Base-by-base conservation (phyloP, 2,113 vertebrate species). In the Mobula birostris region DNA sequence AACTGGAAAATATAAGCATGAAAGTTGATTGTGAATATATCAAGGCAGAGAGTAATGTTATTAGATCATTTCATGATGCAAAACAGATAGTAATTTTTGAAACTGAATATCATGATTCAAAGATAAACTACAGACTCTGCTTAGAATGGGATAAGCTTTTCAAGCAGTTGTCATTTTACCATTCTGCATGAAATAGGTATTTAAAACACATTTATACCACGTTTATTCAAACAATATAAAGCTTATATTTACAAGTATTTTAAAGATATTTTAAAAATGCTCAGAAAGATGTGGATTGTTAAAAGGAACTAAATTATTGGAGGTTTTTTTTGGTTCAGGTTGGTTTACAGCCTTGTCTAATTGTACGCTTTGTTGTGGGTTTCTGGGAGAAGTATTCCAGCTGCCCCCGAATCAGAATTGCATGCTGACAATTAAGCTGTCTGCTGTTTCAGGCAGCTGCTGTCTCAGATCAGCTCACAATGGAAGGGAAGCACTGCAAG, bases 381-480 rank as follows among this genome's bases (percentile, higher is more conserved):
- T 27, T 68, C 11, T 48, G 36, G 90, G 90, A 48, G 24, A 48
- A 0, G 24, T 27, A 72, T 74, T 48, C 68, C 90, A 74, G 90
- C 90, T 93, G 90, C 90, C n/a, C 61, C 27, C 29, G 68, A 92
- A 72, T 92, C 21, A 0, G 36, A 70, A 72, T 74, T 72, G 63
- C 90, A 93, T 21, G 32, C 68, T 74, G 70, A 93, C 68, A 74
- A 93, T 72, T 70, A 93, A 93, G 19, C 63, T 72, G 90, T 93
- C 90, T 72, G 66, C 66, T 93, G 90, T 32, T 68, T 32, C 68
- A 48, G 66, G 66, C 90, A 72, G 70, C 90, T 74, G 68, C 70
- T 93, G 66, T 74, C 90, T 24, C 90, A 93, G 36, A 74, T 93
- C 90, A 40, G n/a, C 36, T 74, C 68, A 93, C 68, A 93, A 74